Evolutionary conservation across 2,113 vertebrate genomes (phyloP), one percentile per base, ranked within the genome.

Genomic region (Lasiurus cinereus): DNA sequence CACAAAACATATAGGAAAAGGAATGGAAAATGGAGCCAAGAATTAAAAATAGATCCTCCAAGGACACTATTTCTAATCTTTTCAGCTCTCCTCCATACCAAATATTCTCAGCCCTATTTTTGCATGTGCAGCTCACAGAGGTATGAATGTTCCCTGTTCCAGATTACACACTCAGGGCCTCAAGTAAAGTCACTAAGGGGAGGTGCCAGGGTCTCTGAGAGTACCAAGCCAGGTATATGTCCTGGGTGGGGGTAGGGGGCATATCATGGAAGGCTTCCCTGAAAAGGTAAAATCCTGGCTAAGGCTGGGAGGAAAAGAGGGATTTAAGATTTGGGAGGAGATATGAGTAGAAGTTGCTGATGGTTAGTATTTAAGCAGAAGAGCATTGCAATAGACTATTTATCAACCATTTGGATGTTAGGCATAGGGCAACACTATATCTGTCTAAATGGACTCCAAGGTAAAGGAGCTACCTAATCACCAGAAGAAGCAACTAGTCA

Each of bases 1-100:
- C 36, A 85, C 21, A 86, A 93, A 96, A 92, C 36, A 54, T 39
- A 46, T 3, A 56, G 64, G 48, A 87, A 95, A 52, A 19, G 31
- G 36, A 50, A 62, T 14, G 13, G 46, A 29, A 92, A 90, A 64
- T 3, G 31, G 24, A 83, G 21, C 1, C 14, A 83, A 67, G 56
- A 33, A 31, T 74, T 46, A 66, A 27, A 50, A 72, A 14, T 12
- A 86, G 83, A 16, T 36, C 36, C 22, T 74, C 66, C 48, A 59
- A 83, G 2, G 46, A 46, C 19, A n/a, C 46, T 21, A 83, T 39
- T 79, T 56, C 29, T 50, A 4, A 69, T 64, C 29, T 59, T 22
- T 36, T 19, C 6, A 74, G 29, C 14, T 77, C 13, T 46, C 9
- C 1, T 77, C 36, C 39, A 9, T 15, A 11, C 15, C 13, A 82